Evolutionary conservation across 2,888 invertebrate genomes (phyloP).

Genomic region (Acronicta aceris): DNA sequence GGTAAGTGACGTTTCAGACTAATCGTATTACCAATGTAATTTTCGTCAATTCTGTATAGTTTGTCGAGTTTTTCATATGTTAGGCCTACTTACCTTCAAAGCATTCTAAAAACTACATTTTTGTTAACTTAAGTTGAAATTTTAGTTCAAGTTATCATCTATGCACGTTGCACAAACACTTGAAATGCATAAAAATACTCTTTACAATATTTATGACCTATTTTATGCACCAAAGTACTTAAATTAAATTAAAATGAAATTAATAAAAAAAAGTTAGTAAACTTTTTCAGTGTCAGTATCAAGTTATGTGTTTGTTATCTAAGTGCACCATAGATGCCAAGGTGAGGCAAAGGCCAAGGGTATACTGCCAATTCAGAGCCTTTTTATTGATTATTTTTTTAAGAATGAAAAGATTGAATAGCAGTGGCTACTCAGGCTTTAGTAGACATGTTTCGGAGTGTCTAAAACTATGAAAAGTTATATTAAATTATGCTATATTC

Average conservation of each 20-base stretch:
- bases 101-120: neutral
- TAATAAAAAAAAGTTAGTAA: constrained; percentile 13
- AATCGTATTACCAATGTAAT: constrained; percentile 40
- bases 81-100: neutral
- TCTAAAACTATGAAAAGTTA: neutral
- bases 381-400: constrained; percentile 12
- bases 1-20: constrained; percentile 91
- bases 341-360: constrained; percentile 36
- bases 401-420: no score
- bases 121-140: neutral
- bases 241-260: constrained; percentile 1
- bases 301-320: constrained; percentile 48
- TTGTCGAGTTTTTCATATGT: constrained; percentile 11
- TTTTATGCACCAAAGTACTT: neutral
- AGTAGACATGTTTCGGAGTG: no score
- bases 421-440: no score
- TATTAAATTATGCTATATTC: neutral
- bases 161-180: constrained; percentile 3
- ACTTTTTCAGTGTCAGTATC: constrained; percentile 46
- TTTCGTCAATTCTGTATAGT: constrained; percentile 30
- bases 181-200: constrained; percentile 10
- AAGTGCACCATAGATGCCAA: constrained; percentile 47
- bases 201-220: constrained; percentile 24
- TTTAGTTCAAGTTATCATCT: constrained; percentile 22
- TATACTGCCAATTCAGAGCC: constrained; percentile 22